Conservation (phyloP, 2,797 vertebrate genomes). For the Myotis findleyi region DNA sequence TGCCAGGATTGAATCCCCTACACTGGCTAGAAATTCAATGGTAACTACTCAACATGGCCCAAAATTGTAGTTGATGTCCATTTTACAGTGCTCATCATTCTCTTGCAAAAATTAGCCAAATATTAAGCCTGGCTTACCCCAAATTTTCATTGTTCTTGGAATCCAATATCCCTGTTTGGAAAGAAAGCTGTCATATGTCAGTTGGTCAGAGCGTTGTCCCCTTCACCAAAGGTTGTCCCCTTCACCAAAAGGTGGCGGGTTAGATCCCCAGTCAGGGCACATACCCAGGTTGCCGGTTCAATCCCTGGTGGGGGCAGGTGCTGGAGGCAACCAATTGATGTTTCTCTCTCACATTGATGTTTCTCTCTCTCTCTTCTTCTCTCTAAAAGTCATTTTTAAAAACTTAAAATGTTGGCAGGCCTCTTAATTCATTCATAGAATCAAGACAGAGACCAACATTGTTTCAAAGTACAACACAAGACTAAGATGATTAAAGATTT, state of each 20-base stretch:
- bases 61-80: background rate
- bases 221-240: background rate
- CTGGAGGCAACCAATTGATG: background rate
- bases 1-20: background rate
- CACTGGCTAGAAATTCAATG: background rate
- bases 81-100: conserved; percentile 8
- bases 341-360: background rate
- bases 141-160: background rate
- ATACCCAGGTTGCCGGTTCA: background rate
- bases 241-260: background rate
- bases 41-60: background rate
- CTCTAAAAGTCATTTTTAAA: background rate
- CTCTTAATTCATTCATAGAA: conserved; percentile 14
- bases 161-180: background rate
- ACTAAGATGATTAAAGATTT: background rate
- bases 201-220: background rate
- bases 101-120: background rate
- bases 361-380: background rate
- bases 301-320: background rate
- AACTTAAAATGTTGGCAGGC: background rate
- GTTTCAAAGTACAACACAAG: background rate
- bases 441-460: background rate
- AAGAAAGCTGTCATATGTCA: background rate
- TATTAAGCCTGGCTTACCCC: background rate
- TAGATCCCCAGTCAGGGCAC: background rate